Base-by-base conservation (phyloP, 2,113 vertebrate genomes). In the Otolemur garnettii region DNA sequence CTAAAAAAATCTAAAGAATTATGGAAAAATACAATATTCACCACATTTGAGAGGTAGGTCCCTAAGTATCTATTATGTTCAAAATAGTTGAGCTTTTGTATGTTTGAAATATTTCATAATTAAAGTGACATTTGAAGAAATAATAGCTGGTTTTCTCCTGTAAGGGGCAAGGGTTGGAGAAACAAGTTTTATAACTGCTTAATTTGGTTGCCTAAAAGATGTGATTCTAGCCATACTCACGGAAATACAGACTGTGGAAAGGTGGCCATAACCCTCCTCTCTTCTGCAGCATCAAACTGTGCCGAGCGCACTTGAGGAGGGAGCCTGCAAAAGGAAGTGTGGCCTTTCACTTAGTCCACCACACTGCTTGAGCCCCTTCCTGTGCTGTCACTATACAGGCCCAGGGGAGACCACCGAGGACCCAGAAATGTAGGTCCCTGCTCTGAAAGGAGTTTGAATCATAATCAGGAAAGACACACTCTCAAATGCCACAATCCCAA, bases 81-180 rank as follows among this genome's bases (percentile, higher is more conserved):
- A 74, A 90, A 79, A 75, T 83, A 75, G 57, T 28, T 88, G 57
- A 83, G 78, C 15, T 68, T 33, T 33, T 82, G 12, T 57, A 24
- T 50, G 7, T 59, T 85, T 91, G 60, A 95, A 95, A 90, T 59
- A 94, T 33, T 55, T 90, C n/a, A 86, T 38, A 81, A 92, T 93
- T 72, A 94, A 88, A 89, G 9, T 50, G 72, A 90, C 53, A 84
- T 66, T 87, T 90, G 60, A 69, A 89, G 80, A 75, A 87, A 87
- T 35, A 88, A 11, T 26, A 81, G 35, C 15, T 62, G 42, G 75
- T 4, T 42, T 42, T 62, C 4, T 15, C 69, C 74, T 91, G 14
- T 26, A 64, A 77, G 50, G 33, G 92, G 30, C 35, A 92, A 82
- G 68, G 3, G 11, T 55, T 84, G 4, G 26, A 62, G 66, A 50